A percentile compares a stretch with the other conserved stretches of the same genome.
These are phyloP conservation scores for Drosophila meridionalis DNA, from an alignment of 2,888 invertebrate species.

Conservation along the genomic window DNA sequence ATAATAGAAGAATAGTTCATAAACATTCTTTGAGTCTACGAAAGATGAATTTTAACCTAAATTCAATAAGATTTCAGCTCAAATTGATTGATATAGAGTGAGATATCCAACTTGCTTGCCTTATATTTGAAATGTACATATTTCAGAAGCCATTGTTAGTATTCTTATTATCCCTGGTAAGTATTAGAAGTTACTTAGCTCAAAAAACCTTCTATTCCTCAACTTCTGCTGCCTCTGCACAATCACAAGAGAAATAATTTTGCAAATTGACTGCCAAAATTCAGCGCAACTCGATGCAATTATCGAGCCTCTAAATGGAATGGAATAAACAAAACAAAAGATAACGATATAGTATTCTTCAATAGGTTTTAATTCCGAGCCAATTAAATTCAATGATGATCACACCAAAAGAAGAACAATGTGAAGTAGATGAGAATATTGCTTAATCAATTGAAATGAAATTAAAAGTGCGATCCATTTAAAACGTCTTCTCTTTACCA, in stretches of 20 bases:
- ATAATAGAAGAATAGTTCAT: not conserved
- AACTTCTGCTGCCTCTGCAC: not conserved
- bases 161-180: no score
- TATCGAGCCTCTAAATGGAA: not conserved
- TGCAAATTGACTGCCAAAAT: not conserved
- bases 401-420: not conserved
- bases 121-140: not conserved
- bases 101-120: not conserved
- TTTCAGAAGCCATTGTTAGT: no score
- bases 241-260: not conserved
- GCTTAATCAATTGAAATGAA: not conserved
- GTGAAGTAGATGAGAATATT: not conserved
- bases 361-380: not conserved
- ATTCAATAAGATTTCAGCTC: not conserved
- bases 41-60: not conserved
- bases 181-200: no score
- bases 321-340: not conserved
- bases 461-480: not conserved
- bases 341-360: not conserved
- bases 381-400: not conserved
- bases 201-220: no score
- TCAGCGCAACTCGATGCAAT: not conserved
- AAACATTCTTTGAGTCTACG: not conserved
- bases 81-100: no score
- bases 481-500: not conserved